Evolutionary conservation across 2,113 vertebrate genomes (phyloP), one percentile per base, ranked within the genome.

Genomic region (Datnioides undecimradiatus): DNA sequence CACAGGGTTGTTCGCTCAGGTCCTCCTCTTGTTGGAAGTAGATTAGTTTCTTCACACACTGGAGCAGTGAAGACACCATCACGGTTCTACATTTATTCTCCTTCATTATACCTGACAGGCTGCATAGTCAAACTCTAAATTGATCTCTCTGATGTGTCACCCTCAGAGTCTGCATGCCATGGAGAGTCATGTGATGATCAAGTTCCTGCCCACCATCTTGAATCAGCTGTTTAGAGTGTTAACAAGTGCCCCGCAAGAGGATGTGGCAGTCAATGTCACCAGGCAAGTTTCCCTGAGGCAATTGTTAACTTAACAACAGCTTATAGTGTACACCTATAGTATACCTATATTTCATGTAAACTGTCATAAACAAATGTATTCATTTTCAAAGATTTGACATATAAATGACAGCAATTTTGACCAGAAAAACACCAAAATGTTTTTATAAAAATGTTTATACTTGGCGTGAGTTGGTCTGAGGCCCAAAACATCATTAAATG

Each of bases 181-280:
- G 97, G 98, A 99, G 88, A 96, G 96, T 71, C 96, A 99, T 3
- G 98, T 98, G 90, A 97, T 99, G 97, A 97, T 99, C 51, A 96
- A 97, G 89, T 99, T 99, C 92, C 92, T 99, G 79, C 98, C 98
- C 76, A 99, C 98, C 65, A 94, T 95, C 77, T 94, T 99, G 48
- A 99, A 99, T 93, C 98, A 99, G 87, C 93, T 99, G 34, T 99
- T 99, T n/a, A 91, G 97, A 63, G 97, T 99, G 81, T 96, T 99
- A 52, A 98, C 96, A 72, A 95, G 95, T 63, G 95, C 97, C 78
- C 94, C 95, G 63, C 96, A 97, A 43, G 97, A 99, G 71, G 98
- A 99, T 7, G 97, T 99, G n/a, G 96, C 97, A 0, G 96, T 99
- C 79, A 99, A 99, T 1, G 98, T 99, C 82, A 99, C 97, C 59